Percentiles rank a stretch among this genome's conserved stretches.
Evolutionary conservation across 2,797 vertebrate species (phyloP).

Genomic region (Syncerus caffer): DNA sequence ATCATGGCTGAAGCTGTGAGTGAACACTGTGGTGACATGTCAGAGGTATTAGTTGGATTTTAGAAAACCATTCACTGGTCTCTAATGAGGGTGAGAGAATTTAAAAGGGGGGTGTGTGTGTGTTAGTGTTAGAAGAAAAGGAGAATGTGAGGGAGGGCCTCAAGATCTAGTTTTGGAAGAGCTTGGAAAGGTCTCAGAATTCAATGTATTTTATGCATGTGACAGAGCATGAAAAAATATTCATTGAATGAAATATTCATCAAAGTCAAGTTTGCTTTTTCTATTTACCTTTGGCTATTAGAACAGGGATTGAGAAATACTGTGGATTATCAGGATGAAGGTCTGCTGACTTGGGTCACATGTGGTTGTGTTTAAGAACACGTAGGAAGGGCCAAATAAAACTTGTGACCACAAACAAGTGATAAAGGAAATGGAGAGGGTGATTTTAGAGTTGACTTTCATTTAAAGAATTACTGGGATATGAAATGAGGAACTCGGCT

Average conservation of each 20-base stretch:
- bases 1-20: not conserved
- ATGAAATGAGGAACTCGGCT: conserved; percentile 49
- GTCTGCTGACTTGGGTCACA: not conserved
- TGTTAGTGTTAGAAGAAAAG: not conserved
- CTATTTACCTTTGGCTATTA: conserved; percentile 43
- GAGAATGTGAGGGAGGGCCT: not conserved
- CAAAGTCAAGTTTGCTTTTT: conserved; percentile 45
- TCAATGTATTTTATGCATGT: not conserved
- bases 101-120: not conserved
- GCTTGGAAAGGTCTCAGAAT: conserved; percentile 9
- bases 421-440: conserved; percentile 52
- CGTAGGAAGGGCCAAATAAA: conserved; percentile 34
- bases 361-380: conserved; percentile 13
- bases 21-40: not conserved
- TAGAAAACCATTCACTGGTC: not conserved
- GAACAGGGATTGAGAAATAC: not conserved
- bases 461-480: conserved; percentile 61
- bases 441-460: conserved; percentile 63
- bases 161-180: conserved; percentile 18
- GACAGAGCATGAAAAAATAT: conserved; percentile 51
- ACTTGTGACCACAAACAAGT: not conserved
- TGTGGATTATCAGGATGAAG: conserved; percentile 16
- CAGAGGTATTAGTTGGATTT: not conserved
- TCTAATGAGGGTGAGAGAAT: not conserved
- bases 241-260: conserved; percentile 56